Evolutionary conservation across 2,113 vertebrate genomes (phyloP).

Genomic region (Machaerirhynchus nigripectus): DNA sequence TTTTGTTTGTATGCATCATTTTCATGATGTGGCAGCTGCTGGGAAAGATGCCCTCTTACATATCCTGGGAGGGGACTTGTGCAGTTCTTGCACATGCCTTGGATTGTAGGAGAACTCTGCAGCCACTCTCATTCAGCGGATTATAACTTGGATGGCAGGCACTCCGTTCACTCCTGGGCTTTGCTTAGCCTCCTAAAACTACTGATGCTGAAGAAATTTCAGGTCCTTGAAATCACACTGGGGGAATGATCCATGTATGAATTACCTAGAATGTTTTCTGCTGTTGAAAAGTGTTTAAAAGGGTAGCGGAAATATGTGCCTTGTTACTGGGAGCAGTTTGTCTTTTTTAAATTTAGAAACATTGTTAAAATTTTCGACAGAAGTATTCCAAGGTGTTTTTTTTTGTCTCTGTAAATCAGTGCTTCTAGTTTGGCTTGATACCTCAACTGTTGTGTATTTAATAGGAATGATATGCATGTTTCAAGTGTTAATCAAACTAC

Average conservation of each 20-base stretch:
- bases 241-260: not conserved
- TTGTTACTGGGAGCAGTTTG: not conserved
- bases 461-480: not conserved
- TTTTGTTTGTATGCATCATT: slow-evolving; percentile 70
- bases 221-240: not conserved
- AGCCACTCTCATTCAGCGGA: not conserved
- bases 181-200: not conserved
- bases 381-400: not conserved
- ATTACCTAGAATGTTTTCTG: not conserved
- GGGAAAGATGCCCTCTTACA: slow-evolving; percentile 70
- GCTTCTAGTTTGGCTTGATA: not conserved
- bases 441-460: not conserved
- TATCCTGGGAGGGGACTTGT: slow-evolving; percentile 59
- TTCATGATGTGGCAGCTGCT: slow-evolving; percentile 76
- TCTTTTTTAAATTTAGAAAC: slow-evolving; percentile 1
- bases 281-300: not conserved
- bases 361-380: not conserved
- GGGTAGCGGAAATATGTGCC: not conserved
- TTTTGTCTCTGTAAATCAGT: not conserved
- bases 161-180: not conserved
- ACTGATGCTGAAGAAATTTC: not conserved
- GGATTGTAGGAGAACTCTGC: not conserved
- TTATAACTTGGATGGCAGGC: not conserved
- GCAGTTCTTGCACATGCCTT: slow-evolving; percentile 73
- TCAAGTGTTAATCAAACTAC: not conserved